phyloP scores from a whole-genome alignment of 2,888 invertebrate species.

The Chymomyza amoena region DNA sequence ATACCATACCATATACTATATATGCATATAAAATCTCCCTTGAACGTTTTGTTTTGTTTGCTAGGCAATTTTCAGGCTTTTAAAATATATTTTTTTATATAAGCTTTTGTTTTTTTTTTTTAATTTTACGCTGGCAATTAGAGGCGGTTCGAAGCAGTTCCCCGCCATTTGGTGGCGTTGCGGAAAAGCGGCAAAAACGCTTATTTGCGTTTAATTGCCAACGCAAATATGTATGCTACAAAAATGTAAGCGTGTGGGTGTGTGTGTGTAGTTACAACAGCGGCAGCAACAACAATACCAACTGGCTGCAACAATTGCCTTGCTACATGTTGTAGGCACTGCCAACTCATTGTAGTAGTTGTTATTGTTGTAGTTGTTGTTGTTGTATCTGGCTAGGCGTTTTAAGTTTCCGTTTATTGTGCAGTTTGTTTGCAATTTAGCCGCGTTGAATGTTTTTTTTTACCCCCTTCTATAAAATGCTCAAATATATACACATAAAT shows the following conservation, averaged over 20 bases:
- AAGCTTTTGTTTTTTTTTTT: conserved; percentile 4
- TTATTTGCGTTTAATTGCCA: conserved; percentile 76
- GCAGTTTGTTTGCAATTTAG: conserved; percentile 63
- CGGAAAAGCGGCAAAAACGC: conserved; percentile 36
- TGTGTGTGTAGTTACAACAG: conserved; percentile 8
- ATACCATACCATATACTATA: neutral
- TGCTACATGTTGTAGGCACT: conserved; percentile 38
- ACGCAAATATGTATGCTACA: conserved; percentile 49
- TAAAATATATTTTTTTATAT: conserved; percentile 19
- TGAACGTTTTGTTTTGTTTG: conserved; percentile 3
- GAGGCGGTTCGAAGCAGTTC: conserved; percentile 5
- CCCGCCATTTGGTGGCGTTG: neutral
- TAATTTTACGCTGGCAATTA: conserved; percentile 8
- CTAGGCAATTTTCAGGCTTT: conserved; percentile 31
- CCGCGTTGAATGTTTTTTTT: conserved; percentile 40
- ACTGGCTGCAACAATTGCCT: conserved; percentile 47
- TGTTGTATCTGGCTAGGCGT: conserved; percentile 39
- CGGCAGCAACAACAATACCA: conserved; percentile 28
- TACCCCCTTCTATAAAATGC: conserved; percentile 2
- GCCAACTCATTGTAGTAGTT: conserved; percentile 11
- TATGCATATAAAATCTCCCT: neutral
- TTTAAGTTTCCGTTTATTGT: conserved; percentile 70
- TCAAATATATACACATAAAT: neutral
- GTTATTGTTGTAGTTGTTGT: conserved; percentile 35
- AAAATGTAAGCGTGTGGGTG: neutral